phyloP scores from a whole-genome alignment of 2,113 vertebrate genomes.

The Indicator indicator region DNA sequence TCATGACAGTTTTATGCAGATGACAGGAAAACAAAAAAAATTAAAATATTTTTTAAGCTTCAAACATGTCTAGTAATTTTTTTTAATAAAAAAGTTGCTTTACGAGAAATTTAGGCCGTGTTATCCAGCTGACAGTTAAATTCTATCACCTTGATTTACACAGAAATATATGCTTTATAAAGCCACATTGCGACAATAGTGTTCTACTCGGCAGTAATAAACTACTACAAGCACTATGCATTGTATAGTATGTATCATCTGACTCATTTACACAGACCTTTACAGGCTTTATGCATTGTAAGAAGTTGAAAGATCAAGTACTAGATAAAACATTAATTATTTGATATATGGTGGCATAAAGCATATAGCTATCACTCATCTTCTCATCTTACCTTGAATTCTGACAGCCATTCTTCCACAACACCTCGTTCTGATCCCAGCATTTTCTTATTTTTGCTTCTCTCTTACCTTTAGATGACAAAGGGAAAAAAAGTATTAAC shows the following conservation, averaged over 20 bases:
- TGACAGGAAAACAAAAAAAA: not conserved
- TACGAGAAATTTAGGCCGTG: accelerated
- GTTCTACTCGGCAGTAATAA: not conserved
- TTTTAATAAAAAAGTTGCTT: not conserved
- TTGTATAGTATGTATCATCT: not conserved
- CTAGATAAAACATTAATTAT: not conserved
- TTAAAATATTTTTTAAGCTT: not conserved
- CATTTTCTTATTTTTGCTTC: constrained; percentile 84
- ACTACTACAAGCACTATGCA: not conserved
- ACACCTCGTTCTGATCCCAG: constrained; percentile 90
- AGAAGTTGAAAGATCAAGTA: not conserved
- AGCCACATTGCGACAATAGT: not conserved
- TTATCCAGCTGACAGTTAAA: not conserved
- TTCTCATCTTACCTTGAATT: constrained; percentile 92
- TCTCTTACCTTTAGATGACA: constrained; percentile 67
- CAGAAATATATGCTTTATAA: not conserved
- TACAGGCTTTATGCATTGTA: not conserved
- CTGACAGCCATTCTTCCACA: constrained; percentile 98
- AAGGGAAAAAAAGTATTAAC: not conserved
- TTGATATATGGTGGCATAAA: not conserved
- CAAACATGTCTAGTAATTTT: not conserved
- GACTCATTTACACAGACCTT: not conserved
- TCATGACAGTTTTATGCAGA: not conserved
- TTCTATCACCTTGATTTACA: not conserved
- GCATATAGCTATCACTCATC: not conserved